Percentiles rank a stretch among this genome's conserved stretches.
Evolutionary conservation across 2,797 vertebrate species (phyloP).

Genomic region (Sciurus vulgaris): DNA sequence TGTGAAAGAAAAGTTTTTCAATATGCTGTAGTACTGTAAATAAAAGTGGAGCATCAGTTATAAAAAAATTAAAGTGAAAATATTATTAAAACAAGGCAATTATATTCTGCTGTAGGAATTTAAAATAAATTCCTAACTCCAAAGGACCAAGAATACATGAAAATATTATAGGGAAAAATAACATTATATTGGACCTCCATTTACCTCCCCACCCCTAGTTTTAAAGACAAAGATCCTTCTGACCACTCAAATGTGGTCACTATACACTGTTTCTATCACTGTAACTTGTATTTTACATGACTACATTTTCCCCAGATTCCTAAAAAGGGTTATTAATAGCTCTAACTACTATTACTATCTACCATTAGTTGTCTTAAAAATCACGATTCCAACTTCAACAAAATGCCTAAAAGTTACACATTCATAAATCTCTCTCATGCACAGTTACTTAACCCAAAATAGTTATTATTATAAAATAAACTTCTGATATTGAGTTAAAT

Average conservation of each 20-base stretch:
- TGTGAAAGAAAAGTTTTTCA: neutral
- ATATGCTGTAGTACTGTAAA: neutral
- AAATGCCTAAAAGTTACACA: constrained; percentile 29
- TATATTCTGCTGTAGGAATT: neutral
- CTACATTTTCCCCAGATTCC: neutral
- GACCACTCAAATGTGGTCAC: neutral
- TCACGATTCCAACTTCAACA: neutral
- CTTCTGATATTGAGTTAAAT: neutral
- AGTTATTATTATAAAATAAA: constrained; percentile 15
- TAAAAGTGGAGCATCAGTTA: neutral
- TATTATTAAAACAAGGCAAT: constrained; percentile 41
- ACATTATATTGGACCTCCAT: neutral
- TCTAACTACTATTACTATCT: neutral
- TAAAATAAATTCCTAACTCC: constrained; percentile 4
- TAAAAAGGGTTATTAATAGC: neutral
- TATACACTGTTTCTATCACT: neutral
- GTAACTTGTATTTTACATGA: neutral
- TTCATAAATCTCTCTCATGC: neutral
- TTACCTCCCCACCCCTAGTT: neutral
- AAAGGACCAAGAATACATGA: constrained; percentile 30
- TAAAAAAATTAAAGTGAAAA: constrained; percentile 25
- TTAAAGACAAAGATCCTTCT: neutral
- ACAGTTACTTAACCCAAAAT: neutral
- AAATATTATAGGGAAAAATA: constrained; percentile 57
- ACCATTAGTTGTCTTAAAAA: constrained; percentile 61